Evolutionary conservation across 1,140 invertebrate genomes (phyloP).

Genomic region (Lordiphosa stackelbergi): DNA sequence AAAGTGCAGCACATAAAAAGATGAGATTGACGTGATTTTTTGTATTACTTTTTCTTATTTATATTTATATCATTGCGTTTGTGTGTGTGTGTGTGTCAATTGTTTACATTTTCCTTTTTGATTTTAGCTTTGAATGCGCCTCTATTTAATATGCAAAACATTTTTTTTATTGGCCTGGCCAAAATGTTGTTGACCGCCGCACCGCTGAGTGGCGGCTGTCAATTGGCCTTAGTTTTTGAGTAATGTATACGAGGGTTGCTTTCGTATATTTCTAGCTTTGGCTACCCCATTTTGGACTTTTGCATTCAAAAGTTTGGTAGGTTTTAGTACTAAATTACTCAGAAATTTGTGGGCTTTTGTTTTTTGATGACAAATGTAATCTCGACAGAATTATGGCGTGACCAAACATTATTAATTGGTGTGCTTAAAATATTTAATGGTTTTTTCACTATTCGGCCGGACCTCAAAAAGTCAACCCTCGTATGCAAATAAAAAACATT

Average conservation of each 20-base stretch:
- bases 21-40: constrained; percentile 21
- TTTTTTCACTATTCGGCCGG: no score
- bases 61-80: constrained; percentile 12
- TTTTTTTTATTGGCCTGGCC: constrained; percentile 52
- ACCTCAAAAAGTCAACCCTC: no score
- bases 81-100: constrained; percentile 36
- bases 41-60: neutral
- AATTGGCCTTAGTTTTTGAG: constrained; percentile 34
- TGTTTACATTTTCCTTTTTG: constrained; percentile 67
- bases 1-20: constrained; percentile 13
- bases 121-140: constrained; percentile 12
- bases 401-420: no score
- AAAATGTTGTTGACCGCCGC: constrained; percentile 58
- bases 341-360: no score
- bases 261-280: no score
- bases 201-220: constrained; percentile 28
- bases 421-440: no score
- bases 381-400: no score
- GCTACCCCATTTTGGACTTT: no score
- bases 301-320: no score
- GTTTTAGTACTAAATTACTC: no score
- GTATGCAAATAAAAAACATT: constrained; percentile 30
- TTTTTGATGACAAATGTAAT: no score
- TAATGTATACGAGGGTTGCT: constrained; percentile 1
- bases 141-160: constrained; percentile 65